Conservation (phyloP, 2,888 invertebrate species). For the Herminia tarsipennalis region DNA sequence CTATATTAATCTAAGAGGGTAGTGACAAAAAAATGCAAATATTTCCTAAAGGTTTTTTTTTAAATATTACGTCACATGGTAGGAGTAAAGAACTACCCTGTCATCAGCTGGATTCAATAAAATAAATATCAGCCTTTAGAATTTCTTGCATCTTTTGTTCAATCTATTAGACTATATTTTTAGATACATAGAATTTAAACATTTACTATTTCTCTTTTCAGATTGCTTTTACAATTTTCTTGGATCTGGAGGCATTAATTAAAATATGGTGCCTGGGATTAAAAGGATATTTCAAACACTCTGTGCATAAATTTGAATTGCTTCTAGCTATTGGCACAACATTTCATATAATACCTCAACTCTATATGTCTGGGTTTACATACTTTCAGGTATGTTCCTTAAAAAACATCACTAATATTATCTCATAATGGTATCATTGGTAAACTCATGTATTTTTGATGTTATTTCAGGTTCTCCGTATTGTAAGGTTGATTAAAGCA, state of each 20-base stretch:
- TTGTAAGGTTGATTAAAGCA: slow-evolving; percentile 98
- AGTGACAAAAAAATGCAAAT: no score
- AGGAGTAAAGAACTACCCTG: no score
- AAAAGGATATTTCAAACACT: slow-evolving; percentile 97
- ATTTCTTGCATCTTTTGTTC: no score
- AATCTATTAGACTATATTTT: no score
- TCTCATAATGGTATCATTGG: no score
- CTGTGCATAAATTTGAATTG: slow-evolving; percentile 98
- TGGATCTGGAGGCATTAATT: slow-evolving; percentile 97
- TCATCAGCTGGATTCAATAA: no score
- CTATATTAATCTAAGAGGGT: no score
- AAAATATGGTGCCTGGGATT: slow-evolving; percentile 99
- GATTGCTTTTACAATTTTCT: slow-evolving; percentile 97
- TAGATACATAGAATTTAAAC: no score
- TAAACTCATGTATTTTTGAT: not conserved
- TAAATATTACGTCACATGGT: no score
- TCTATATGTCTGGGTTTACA: slow-evolving; percentile 97
- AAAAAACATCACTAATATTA: no score
- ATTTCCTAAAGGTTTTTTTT: no score
- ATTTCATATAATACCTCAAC: slow-evolving; percentile 95
- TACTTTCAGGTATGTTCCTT: slow-evolving; percentile 94
- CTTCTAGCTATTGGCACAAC: slow-evolving; percentile 97
- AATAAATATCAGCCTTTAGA: no score
- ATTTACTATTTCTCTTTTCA: slow-evolving; percentile 61
- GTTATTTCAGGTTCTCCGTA: slow-evolving; percentile 91